Base-by-base conservation (phyloP, 2,888 invertebrate genomes). In the Archips crataeganus region DNA sequence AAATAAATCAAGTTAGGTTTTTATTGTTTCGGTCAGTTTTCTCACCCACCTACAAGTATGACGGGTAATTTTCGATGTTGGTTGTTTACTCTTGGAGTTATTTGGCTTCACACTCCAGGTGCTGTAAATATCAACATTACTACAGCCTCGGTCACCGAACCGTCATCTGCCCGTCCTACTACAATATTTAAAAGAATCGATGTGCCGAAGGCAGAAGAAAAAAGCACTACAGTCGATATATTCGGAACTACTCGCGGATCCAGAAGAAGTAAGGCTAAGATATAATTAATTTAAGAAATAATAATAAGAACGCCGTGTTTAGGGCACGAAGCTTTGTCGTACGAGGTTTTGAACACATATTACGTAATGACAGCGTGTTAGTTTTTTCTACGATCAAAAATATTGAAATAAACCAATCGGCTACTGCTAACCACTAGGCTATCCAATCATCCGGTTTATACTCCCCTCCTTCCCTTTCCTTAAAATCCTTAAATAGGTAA, bases 101-200 rank as follows among this genome's bases (percentile, higher is more conserved):
- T 57, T 32, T 57, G 57, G 32, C 4, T 57, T 11, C 32, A 57
- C 11, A 32, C 32, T 23, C 32, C 10, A 10, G 32, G 57, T 4
- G 23, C 57, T 32, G 57, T 32, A 10, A 10, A 11, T 11, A 57
- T 57, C 32, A 57, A 57, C 32, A 11, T 57, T 32, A 57, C 32
- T n/a, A 57, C 57, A 32, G 32, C 57, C 23, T 57, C 57, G 32
- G 32, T 57, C 13, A 32, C 57, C 3, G 57, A 32, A 32, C 57
- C 36, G 9, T 63, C 75, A 3, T 82, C 80, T 11, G 81, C 84
- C 6, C 85, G 82, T 60, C 87, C 87, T 1, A 85, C 82, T 0
- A 77, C 78, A 3, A 63, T 79, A 47, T 73, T 78, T 49, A 78
- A 79, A 71, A 81, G 82, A 67, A 82, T 84, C 36, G 72, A 79